Evolutionary conservation across 2,888 invertebrate species (phyloP).

Genomic region (Acanthococcus lagerstroemiae): DNA sequence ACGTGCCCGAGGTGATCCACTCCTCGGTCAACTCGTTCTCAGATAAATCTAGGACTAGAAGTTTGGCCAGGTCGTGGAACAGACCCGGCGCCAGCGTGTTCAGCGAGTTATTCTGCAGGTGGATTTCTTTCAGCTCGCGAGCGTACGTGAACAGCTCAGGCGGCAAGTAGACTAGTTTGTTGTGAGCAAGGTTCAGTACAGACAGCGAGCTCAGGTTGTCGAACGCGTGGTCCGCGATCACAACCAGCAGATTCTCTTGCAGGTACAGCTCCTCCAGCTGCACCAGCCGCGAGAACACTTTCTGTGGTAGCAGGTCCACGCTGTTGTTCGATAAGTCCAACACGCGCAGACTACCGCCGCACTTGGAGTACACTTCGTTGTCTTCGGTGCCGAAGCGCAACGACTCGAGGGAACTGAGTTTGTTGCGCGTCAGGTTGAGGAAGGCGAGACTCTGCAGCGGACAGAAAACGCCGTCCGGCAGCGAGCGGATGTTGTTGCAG

Average conservation of each 20-base stretch:
- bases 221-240: conserved; percentile 66
- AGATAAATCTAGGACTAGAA: conserved; percentile 65
- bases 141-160: conserved; percentile 71
- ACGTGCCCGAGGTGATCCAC: conserved; percentile 72
- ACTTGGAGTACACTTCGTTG: conserved; percentile 51
- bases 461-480: conserved; percentile 67
- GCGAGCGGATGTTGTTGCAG: conserved; percentile 68
- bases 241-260: conserved; percentile 63
- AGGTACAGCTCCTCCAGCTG: conserved; percentile 63
- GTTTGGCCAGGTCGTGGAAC: conserved; percentile 62
- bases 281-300: conserved; percentile 58
- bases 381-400: conserved; percentile 54
- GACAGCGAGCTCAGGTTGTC: conserved; percentile 62
- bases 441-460: conserved; percentile 62
- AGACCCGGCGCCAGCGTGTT: conserved; percentile 69
- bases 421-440: conserved; percentile 68
- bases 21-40: conserved; percentile 70
- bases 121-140: conserved; percentile 65
- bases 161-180: conserved; percentile 67
- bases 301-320: conserved; percentile 61
- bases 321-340: conserved; percentile 69
- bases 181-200: conserved; percentile 67
- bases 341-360: conserved; percentile 57
- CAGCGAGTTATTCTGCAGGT: conserved; percentile 70
- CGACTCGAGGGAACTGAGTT: conserved; percentile 61